A percentile compares a stretch with the other conserved stretches of the same genome.
Evolutionary conservation across 2,113 vertebrate species (phyloP).

Genomic region (Macrotus californicus): DNA sequence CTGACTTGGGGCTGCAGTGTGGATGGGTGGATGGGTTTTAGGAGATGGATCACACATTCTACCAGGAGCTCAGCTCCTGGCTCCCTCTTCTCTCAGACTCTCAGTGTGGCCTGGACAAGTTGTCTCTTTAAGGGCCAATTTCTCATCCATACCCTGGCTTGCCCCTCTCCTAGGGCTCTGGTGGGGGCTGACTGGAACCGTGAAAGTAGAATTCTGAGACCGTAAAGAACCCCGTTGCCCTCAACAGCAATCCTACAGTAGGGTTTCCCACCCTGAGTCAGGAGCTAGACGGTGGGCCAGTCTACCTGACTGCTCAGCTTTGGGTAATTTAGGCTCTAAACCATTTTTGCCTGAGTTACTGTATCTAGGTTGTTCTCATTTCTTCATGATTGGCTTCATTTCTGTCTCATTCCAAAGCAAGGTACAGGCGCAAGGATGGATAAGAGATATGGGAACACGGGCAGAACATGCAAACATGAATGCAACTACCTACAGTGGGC

Average conservation of each 20-base stretch:
- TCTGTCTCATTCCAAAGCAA: constrained; percentile 14
- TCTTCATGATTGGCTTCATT: constrained; percentile 8
- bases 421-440: not conserved
- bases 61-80: not conserved
- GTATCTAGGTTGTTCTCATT: not conserved
- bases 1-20: not conserved
- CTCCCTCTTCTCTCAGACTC: not conserved
- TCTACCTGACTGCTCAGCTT: not conserved
- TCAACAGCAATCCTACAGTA: not conserved
- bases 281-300: not conserved
- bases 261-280: not conserved
- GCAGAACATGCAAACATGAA: not conserved
- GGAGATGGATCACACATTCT: not conserved
- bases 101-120: not conserved
- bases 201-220: not conserved
- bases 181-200: not conserved
- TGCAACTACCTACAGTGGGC: not conserved
- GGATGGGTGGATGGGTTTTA: not conserved
- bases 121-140: not conserved
- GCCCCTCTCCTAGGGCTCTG: not conserved
- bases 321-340: not conserved
- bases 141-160: not conserved
- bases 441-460: not conserved
- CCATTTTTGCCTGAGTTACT: not conserved
- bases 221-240: not conserved